Base-by-base conservation (phyloP, 35 echinoderm and acorn worm species). In the Amphiura filiformis region DNA sequence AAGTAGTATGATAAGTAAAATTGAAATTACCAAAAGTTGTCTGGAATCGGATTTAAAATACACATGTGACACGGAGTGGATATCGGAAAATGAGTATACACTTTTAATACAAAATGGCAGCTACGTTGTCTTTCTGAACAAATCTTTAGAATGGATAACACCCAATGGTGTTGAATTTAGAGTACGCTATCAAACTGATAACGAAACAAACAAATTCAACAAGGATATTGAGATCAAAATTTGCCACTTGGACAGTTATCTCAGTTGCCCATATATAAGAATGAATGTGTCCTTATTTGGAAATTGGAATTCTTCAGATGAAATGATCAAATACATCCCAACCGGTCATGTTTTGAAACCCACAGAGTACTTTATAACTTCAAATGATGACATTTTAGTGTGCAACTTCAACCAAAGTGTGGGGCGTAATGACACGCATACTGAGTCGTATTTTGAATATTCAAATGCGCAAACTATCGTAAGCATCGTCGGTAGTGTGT, bases 381-480 rank as follows among this genome's bases (percentile, higher is more conserved):
- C 44, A 52, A 52, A 52, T 52, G 44, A 20, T 52, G 7, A 52
- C 7, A 52, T 52, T 52, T 52, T 52, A 20, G 44, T 52, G 7
- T 52, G 44, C 20, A 52, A 52, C 44, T 52, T 52, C 44, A 52
- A 52, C 20, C 44, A 52, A 52, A 52, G 44, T 52, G 44, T 20
- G 20, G 20, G 7, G 7, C 7, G 7, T 52, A 52, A 52, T 52
- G 44, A 11, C 20, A 52, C 44, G 20, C 7, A 52, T 11, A 52
- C 20, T 11, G 44, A 11, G 44, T 11, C 20, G 7, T 52, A 11
- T 20, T 52, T 52, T 52, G 20, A 52, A 20, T 52, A 52, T 41
- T 83, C 81, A 13, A 47, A 83, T 41, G 39, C 81, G 11, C 75
- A 78, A 14, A 87, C 86, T 41, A 65, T 85, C 36, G 56, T 85